These are phyloP conservation scores for Allygus modestus DNA, from an alignment of 2,888 invertebrate species.

Conservation along the genomic window DNA sequence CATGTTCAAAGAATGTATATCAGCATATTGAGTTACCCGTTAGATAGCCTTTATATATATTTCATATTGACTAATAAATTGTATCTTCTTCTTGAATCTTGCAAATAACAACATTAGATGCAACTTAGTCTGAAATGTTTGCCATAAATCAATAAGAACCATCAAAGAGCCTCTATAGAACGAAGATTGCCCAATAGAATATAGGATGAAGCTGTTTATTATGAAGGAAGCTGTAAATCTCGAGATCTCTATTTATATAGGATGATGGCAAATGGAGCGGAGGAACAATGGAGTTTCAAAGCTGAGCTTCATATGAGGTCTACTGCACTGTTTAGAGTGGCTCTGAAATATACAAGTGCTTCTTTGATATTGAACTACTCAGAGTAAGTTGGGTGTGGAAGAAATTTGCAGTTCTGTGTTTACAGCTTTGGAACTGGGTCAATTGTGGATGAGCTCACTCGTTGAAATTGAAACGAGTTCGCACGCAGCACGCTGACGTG, in stretches of 20 bases:
- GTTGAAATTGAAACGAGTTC: no score
- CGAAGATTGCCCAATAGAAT: background rate
- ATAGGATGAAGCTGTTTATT: background rate
- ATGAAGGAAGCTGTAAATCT: conserved; percentile 26
- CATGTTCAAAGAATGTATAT: no score
- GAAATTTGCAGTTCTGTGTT: background rate
- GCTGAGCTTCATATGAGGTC: background rate
- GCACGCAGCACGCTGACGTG: no score
- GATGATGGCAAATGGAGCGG: conserved; percentile 12
- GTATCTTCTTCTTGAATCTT: no score
- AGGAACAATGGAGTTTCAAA: conserved; percentile 8
- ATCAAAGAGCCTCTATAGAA: background rate
- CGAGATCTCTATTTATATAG: background rate
- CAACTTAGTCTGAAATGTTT: no score
- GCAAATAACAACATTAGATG: no score
- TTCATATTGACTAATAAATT: no score
- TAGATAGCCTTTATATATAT: no score
- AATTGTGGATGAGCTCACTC: background rate
- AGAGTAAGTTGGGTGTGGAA: background rate
- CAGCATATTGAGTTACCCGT: no score
- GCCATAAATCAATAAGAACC: no score
- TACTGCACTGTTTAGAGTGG: background rate
- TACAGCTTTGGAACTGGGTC: background rate
- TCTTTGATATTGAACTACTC: conserved; percentile 7
- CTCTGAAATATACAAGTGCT: background rate